Conservation (phyloP, 2,797 vertebrate genomes). For the Epinephelus malabaricus region DNA sequence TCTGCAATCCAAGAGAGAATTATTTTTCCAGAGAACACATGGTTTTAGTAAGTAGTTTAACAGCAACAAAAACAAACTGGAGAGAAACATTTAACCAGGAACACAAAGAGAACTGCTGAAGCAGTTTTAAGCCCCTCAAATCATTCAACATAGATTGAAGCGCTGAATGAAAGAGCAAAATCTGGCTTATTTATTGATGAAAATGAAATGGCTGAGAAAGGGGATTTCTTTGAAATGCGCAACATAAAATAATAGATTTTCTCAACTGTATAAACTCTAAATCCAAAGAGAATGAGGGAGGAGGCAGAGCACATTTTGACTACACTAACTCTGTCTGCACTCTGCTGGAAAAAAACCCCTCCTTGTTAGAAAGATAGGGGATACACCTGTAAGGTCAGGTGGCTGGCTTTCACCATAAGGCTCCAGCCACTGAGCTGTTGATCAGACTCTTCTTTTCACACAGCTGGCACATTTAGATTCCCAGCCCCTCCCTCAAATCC, state of each 20-base stretch:
- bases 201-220: conserved; percentile 82
- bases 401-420: conserved; percentile 72
- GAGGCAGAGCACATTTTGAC: conserved; percentile 54
- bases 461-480: conserved; percentile 82
- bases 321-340: conserved; percentile 41
- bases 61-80: conserved; percentile 80
- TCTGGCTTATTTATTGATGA: conserved; percentile 86
- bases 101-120: conserved; percentile 82
- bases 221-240: conserved; percentile 81
- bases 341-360: conserved; percentile 31
- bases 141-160: conserved; percentile 81
- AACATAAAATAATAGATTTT: conserved; percentile 82
- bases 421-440: conserved; percentile 75
- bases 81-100: conserved; percentile 82
- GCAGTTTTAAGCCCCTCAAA: conserved; percentile 79
- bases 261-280: conserved; percentile 69
- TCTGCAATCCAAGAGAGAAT: conserved; percentile 72
- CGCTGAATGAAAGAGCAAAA: conserved; percentile 74
- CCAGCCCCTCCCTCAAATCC: conserved; percentile 84
- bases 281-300: conserved; percentile 55
- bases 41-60: conserved; percentile 78
- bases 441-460: conserved; percentile 82
- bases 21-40: conserved; percentile 73
- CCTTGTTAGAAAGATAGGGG: conserved; percentile 62
- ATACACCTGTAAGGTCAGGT: conserved; percentile 80